Conservation (phyloP, 1,140 invertebrate genomes). For the Neuroterus valhalla region DNA sequence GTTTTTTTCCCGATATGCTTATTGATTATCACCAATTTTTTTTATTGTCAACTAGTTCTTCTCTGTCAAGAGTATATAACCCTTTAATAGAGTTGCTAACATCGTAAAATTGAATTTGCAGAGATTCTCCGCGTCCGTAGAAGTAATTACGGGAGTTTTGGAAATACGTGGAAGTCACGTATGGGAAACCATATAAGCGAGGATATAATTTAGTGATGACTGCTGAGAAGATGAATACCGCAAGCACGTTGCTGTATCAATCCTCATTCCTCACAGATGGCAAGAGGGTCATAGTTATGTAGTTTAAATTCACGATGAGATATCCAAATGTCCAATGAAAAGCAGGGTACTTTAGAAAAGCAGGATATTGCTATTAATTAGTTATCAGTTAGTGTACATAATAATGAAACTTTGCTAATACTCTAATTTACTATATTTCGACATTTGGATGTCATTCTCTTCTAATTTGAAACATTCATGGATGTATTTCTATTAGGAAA, state of each 20-base stretch:
- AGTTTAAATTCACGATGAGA: not conserved
- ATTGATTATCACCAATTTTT: too few species aligned
- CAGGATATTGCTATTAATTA: not conserved
- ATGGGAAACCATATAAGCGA: not conserved
- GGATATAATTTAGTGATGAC: conserved; percentile 22
- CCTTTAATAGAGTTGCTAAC: not conserved
- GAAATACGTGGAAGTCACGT: conserved; percentile 22
- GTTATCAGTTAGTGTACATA: not conserved
- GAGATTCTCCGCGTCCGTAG: not conserved
- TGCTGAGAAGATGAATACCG: conserved; percentile 7
- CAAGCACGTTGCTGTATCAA: conserved; percentile 22
- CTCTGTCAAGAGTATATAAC: not conserved
- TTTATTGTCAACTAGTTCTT: not conserved
- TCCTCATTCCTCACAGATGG: not conserved
- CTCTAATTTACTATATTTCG: not conserved
- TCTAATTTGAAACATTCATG: not conserved
- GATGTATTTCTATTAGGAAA: too few species aligned
- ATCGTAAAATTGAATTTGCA: not conserved
- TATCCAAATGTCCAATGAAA: not conserved
- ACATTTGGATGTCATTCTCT: not conserved
- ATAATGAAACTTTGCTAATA: not conserved
- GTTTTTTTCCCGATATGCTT: not conserved
- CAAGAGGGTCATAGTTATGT: not conserved
- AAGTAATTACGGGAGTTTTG: conserved; percentile 6
- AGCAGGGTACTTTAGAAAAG: not conserved